These are phyloP conservation scores for Sycophaga agraensis DNA, from an alignment of 1,140 invertebrate species.

Conservation along the genomic window DNA sequence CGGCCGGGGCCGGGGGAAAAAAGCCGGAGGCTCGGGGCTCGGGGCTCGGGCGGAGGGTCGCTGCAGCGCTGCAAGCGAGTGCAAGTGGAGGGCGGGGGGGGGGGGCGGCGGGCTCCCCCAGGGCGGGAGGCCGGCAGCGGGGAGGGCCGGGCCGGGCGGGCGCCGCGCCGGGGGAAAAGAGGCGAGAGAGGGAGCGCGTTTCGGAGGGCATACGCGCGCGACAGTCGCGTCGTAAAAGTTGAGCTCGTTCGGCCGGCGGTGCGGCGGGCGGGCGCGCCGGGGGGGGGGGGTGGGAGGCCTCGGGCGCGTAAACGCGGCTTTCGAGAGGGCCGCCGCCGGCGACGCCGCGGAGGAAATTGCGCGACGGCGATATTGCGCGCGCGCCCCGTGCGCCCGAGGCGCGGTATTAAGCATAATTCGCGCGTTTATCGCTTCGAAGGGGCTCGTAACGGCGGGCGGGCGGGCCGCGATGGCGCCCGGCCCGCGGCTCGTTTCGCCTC, in stretches of 20 bases:
- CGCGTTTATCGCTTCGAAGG: conserved; percentile 42
- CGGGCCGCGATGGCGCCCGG: conserved; percentile 19
- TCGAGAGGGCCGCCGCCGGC: neutral
- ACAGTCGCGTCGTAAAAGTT: conserved; percentile 32
- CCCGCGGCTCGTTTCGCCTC: conserved; percentile 25
- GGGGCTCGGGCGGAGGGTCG: neutral
- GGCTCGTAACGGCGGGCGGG: conserved; percentile 11
- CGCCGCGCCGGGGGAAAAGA: neutral
- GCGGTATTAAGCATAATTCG: conserved; percentile 41
- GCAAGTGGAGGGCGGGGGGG: conserved; percentile 9
- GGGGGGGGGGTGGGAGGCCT: neutral
- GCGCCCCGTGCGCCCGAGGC: neutral
- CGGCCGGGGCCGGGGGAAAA: neutral
- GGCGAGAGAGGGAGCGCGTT: neutral
- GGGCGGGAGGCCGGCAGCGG: neutral
- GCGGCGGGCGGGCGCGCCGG: neutral
- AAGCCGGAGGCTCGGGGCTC: neutral
- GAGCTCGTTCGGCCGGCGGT: conserved; percentile 20
- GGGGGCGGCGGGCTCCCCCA: conserved; percentile 3
- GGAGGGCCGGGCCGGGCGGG: conserved; percentile 1
- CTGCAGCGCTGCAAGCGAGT: conserved; percentile 23
- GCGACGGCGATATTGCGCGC: conserved; percentile 16
- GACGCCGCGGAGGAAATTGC: conserved; percentile 17
- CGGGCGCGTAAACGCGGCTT: neutral
- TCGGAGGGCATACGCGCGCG: conserved; percentile 22